Evolutionary conservation across 2,797 vertebrate genomes (phyloP), one percentile per base, ranked within the genome.

Genomic region (Leontocebus nigricollis): DNA sequence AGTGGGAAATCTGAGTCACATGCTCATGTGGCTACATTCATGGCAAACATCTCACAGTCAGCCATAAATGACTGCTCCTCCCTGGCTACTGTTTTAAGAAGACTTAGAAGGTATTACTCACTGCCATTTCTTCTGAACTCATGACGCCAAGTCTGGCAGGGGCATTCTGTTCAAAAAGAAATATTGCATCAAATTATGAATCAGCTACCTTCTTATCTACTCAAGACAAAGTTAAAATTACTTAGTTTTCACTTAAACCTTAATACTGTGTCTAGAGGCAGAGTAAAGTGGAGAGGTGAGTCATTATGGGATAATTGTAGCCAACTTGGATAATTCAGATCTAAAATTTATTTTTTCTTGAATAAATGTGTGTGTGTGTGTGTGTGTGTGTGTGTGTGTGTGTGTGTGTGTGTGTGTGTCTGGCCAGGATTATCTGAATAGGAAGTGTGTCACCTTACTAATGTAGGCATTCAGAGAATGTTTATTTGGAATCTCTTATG

Each of bases 71-170:
- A 93, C 41, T 84, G 5, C 72, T 50, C 4, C 59, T 80, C 55
- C 39, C 52, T 80, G n/a, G 41, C 22, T 24, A 36, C 14, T 46
- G 67, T 82, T 93, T 79, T 93, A 91, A 88, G 57, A 93, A 83
- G 59, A 86, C 48, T 83, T 88, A 95, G 90, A 88, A 80, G 75
- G 41, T 22, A 55, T 57, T 87, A 97, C 96, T 93, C 94, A 96
- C 98, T 76, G 90, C 93, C 88, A 96, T 97, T 98, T 99, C 96
- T 98, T 98, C 98, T 93, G 98, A 98, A 82, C 96, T 98, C 89
- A 96, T 93, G 93, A 95, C 86, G 88, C 96, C 98, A 93, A 98
- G 73, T 94, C 96, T 97, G 81, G 79, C 90, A 96, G 97, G 93
- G 52, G 97, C 55, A 19, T 95, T 98, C 98, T 98, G 97, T 97